Conservation (phyloP, 2,113 vertebrate species). For the Stegastes partitus region DNA sequence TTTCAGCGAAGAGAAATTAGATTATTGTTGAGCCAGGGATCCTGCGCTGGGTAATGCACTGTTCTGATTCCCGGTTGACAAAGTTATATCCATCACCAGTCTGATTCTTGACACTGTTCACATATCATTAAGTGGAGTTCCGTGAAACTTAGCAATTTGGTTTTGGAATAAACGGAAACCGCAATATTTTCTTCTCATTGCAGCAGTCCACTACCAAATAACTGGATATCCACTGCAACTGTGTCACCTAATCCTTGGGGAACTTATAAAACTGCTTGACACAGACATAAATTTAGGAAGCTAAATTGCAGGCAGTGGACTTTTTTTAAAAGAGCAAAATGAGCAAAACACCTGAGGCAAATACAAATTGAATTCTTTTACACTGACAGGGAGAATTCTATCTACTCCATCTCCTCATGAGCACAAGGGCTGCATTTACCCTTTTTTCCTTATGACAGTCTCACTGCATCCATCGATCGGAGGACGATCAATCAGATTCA, state of each 20-base stretch:
- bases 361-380: slow-evolving; percentile 36
- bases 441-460: slow-evolving; percentile 27
- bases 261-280: slow-evolving; percentile 28
- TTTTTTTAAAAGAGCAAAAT: slow-evolving; percentile 23
- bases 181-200: not conserved
- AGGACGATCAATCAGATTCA: slow-evolving; percentile 39
- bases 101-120: slow-evolving; percentile 23
- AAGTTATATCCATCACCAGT: slow-evolving; percentile 40
- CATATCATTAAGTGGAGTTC: not conserved
- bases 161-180: slow-evolving; percentile 10
- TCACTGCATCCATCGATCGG: slow-evolving; percentile 23
- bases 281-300: slow-evolving; percentile 21
- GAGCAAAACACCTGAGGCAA: slow-evolving; percentile 21
- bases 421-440: slow-evolving; percentile 21
- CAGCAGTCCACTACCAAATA: slow-evolving; percentile 22
- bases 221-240: slow-evolving; percentile 39
- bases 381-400: slow-evolving; percentile 7
- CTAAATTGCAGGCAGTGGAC: slow-evolving; percentile 15
- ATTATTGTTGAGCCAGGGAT: slow-evolving; percentile 41
- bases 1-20: slow-evolving; percentile 38
- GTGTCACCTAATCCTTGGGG: slow-evolving; percentile 35
- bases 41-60: slow-evolving; percentile 11
- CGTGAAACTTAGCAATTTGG: not conserved
- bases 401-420: slow-evolving; percentile 10
- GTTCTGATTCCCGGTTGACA: slow-evolving; percentile 15